Base-by-base conservation (phyloP, 2,888 invertebrate genomes). In the Incurvaria masculella region DNA sequence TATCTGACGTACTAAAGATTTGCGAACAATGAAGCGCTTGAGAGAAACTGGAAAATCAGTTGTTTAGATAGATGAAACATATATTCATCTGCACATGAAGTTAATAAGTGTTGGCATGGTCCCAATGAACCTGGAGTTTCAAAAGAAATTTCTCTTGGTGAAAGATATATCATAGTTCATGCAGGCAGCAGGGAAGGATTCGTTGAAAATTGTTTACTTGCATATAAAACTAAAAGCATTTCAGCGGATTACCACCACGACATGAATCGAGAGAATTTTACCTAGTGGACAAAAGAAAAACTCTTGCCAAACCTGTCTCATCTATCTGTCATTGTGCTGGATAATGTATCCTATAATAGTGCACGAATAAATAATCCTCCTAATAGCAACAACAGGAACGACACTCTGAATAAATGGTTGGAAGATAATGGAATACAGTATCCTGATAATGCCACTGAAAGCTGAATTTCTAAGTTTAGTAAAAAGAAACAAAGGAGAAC, bases 101-200 rank as follows among this genome's bases (percentile, higher is more conserved):
- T 46, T 46, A 40, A n/a, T 17, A 16, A 17, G n/a, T 39, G 17
- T 39, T 17, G 39, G 4, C 3, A n/a, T 39, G 45, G 42, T 20
- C 48, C 45, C 5, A 33, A 26, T 44, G 42, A 44, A 40, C 44
- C 44, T 40, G 44, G 44, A 43, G 48, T 44, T 40, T 23, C 44
- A 41, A 48, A 48, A 23, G 21, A 40, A 40, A 48, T 48, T 19
- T 48, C 48, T 44, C 44, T 44, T 16, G 44, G 39, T 40, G 41
- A 48, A 41, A 44, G 48, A 39, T 48, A 48, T 44, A 48, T 48
- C n/a, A n/a, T 23, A 48, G 39, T 48, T 40, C 48, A 48, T 44
- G 48, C 48, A 44, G 44, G 44, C 42, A 40, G 40, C 33, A 44
- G 27, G 40, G 44, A 48, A 41, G 48, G 48, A 19, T 48, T 48